phyloP scores from a whole-genome alignment of 2,888 invertebrate species.

The Orchestes rusci region DNA sequence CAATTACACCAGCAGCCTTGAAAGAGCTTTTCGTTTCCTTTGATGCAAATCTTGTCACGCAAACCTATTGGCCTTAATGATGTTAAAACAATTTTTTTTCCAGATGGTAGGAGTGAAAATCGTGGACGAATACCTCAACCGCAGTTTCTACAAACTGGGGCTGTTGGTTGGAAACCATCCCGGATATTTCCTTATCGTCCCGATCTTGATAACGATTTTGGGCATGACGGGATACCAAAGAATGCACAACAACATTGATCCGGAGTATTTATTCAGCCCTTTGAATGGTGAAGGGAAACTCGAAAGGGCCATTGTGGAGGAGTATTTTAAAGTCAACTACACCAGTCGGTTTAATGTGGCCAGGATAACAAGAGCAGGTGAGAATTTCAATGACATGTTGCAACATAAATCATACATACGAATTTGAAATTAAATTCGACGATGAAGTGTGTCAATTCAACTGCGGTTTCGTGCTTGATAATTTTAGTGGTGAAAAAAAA shows the following conservation, averaged over 20 bases:
- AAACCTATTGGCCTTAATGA: neutral
- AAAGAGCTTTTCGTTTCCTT: too few relatives aligned
- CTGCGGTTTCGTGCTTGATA: too few relatives aligned
- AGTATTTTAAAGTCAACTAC: constrained; percentile 82
- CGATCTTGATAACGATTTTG: constrained; percentile 70
- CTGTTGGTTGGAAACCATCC: constrained; percentile 72
- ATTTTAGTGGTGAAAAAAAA: too few relatives aligned
- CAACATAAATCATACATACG: neutral
- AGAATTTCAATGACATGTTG: constrained; percentile 26
- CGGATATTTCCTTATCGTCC: constrained; percentile 82
- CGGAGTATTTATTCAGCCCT: constrained; percentile 88
- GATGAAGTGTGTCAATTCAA: too few relatives aligned
- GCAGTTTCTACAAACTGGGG: constrained; percentile 75
- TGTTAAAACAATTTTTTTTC: constrained; percentile 16
- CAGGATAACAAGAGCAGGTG: constrained; percentile 81
- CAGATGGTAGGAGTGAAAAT: constrained; percentile 74
- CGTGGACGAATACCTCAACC: constrained; percentile 73
- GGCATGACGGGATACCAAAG: constrained; percentile 84
- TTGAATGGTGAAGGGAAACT: constrained; percentile 77
- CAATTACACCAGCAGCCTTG: too few relatives aligned
- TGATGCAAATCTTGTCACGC: too few relatives aligned
- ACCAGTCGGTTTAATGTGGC: constrained; percentile 78
- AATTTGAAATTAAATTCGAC: neutral
- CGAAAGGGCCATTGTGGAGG: constrained; percentile 75
- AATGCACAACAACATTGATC: constrained; percentile 84